A percentile compares a stretch with the other conserved stretches of the same genome.
Evolutionary conservation across 2,888 invertebrate genomes (phyloP).

Genomic region (Brachyopa scutellaris): DNA sequence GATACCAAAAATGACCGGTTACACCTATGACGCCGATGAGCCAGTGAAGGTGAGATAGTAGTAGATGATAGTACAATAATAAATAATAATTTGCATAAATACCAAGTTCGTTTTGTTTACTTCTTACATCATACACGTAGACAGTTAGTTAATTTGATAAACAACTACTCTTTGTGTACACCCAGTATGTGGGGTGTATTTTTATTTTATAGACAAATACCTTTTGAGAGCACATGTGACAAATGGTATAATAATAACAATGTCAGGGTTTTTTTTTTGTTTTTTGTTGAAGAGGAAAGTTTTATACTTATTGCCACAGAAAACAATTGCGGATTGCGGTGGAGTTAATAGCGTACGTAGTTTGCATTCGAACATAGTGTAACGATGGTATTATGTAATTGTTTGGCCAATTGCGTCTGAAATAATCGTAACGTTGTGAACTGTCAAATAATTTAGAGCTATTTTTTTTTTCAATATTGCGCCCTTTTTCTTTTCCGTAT

Average conservation of each 20-base stretch:
- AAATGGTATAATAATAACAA: conserved; percentile 48
- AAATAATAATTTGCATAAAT: conserved; percentile 61
- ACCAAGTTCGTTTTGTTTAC: conserved; percentile 32
- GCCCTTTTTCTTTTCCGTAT: no score
- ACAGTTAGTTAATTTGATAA: conserved; percentile 4
- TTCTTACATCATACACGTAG: conserved; percentile 14
- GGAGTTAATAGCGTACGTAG: background rate
- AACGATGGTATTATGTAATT: background rate
- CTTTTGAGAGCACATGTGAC: conserved; percentile 28
- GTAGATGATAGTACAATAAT: conserved; percentile 30
- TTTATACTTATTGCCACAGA: background rate
- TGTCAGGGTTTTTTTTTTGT: conserved; percentile 48
- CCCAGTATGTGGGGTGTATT: conserved; percentile 1
- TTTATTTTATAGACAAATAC: conserved; percentile 40
- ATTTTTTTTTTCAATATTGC: no score
- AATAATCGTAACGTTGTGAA: background rate
- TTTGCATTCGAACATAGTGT: background rate
- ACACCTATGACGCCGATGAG: conserved; percentile 70
- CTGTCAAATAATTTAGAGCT: background rate
- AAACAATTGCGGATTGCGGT: background rate
- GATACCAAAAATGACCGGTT: conserved; percentile 70
- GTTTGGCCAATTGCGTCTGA: background rate
- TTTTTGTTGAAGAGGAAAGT: conserved; percentile 17
- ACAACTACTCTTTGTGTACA: conserved; percentile 11
- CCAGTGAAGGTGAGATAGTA: conserved; percentile 71